phyloP scores from a whole-genome alignment of 2,797 vertebrate genomes.

The Mus caroli region DNA sequence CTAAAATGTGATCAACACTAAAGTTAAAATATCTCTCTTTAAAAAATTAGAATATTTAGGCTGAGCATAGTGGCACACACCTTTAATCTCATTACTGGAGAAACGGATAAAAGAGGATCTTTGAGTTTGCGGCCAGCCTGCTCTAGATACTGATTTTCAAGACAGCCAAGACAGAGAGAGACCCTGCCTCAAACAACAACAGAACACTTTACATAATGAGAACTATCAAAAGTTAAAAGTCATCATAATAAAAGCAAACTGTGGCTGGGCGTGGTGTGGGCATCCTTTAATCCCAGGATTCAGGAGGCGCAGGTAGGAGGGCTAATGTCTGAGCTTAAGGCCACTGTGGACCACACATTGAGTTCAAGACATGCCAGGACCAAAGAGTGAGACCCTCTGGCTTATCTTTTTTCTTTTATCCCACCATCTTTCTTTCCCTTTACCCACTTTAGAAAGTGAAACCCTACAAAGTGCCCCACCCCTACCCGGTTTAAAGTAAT shows the following conservation, averaged over 20 bases:
- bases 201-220: background rate
- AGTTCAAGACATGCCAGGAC: background rate
- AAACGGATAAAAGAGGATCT: background rate
- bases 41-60: background rate
- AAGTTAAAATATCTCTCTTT: too few species aligned
- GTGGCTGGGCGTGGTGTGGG: background rate
- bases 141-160: background rate
- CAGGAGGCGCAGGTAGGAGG: background rate
- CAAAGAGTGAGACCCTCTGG: background rate
- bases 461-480: background rate
- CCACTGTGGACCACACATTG: background rate
- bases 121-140: background rate
- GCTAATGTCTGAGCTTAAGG: background rate
- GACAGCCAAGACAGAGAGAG: background rate
- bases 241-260: background rate
- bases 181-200: background rate
- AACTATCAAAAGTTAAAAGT: background rate
- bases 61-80: background rate
- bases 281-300: background rate
- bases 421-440: background rate
- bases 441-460: background rate
- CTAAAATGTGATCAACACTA: slow-evolving; percentile 33
- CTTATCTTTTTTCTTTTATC: background rate
- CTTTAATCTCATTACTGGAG: background rate
- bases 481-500: background rate